phyloP scores from a whole-genome alignment of 2,888 invertebrate genomes.

The Meiosimyza platycephala region DNA sequence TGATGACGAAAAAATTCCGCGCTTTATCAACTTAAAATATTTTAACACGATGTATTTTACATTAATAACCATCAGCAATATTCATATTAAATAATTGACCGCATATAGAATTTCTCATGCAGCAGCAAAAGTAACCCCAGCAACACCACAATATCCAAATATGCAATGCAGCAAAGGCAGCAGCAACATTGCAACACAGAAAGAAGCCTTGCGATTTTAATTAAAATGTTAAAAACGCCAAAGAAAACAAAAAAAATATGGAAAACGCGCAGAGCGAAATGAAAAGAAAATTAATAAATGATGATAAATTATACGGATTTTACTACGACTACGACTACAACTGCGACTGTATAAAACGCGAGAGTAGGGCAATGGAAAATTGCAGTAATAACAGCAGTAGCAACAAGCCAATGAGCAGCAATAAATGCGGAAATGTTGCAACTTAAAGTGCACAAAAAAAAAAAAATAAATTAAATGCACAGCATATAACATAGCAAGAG shows the following conservation, averaged over 20 bases:
- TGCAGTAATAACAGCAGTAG: conserved; percentile 45
- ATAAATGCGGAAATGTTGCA: conserved; percentile 34
- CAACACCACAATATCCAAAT: conserved; percentile 17
- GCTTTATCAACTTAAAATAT: too few relatives aligned
- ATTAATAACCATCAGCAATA: conserved; percentile 33
- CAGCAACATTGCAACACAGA: conserved; percentile 2
- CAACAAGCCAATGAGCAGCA: conserved; percentile 37
- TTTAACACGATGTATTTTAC: neutral
- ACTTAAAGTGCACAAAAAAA: conserved; percentile 6
- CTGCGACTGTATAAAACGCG: conserved; percentile 17
- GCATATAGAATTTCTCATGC: neutral
- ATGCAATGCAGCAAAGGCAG: neutral
- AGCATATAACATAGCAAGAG: conserved; percentile 20
- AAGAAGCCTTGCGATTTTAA: conserved; percentile 18
- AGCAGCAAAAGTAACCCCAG: conserved; percentile 29
- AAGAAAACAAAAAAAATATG: neutral
- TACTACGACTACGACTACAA: conserved; percentile 31
- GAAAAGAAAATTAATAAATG: conserved; percentile 34
- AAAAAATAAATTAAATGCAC: conserved; percentile 1
- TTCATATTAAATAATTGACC: conserved; percentile 30
- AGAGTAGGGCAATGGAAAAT: conserved; percentile 42
- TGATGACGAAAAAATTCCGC: too few relatives aligned
- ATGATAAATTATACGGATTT: conserved; percentile 34
- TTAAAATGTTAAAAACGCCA: too few relatives aligned
- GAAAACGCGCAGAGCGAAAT: conserved; percentile 25